Base-by-base conservation (phyloP, 2,888 invertebrate genomes). In the Nomada fabriciana region DNA sequence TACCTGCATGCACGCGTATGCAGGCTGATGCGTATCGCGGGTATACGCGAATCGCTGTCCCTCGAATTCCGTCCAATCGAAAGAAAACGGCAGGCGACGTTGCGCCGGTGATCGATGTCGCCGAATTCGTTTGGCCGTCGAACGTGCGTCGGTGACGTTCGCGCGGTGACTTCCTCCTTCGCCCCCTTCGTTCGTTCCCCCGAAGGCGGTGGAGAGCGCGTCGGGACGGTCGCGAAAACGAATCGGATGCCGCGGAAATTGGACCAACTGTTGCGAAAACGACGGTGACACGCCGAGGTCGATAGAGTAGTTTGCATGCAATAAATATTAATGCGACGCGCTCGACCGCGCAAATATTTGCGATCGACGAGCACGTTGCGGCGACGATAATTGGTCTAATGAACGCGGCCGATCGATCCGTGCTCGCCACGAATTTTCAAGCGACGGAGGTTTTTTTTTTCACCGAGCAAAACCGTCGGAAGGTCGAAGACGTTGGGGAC, bases 311-410 rank as follows among this genome's bases (percentile, higher is more conserved):
- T 87, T 87, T 86, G 87, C 87, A 87, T 87, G 76, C 75, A 69
- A 88, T 88, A 88, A 88, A 88, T 88, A 88, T 88, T 88, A 88
- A 88, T 88, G 85, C 76, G 72, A 57, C 55, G 73, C 55, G 80
- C 80, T 77, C 72, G 76, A 74, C 43, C 81, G 80, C 76, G 86
- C 84, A 87, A 88, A 86, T 88, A 86, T 88, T 88, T 86, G 80
- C 85, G 80, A 82, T 86, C 88, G 80, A 59, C 57, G 72, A 80
- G 82, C 76, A 83, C 86, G 85, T 78, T 76, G 65, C 76, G 75
- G 78, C 70, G 76, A 76, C 81, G 87, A 82, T 88, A 87, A 88
- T 88, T 88, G 83, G 83, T 79, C 76, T 76, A 79, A 82, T 71
- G 70, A 80, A 72, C 61, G 52, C 20, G 29, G 3, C 65, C 65